Conservation (phyloP, 2,797 vertebrate genomes). For the Pempheris klunzingeri region DNA sequence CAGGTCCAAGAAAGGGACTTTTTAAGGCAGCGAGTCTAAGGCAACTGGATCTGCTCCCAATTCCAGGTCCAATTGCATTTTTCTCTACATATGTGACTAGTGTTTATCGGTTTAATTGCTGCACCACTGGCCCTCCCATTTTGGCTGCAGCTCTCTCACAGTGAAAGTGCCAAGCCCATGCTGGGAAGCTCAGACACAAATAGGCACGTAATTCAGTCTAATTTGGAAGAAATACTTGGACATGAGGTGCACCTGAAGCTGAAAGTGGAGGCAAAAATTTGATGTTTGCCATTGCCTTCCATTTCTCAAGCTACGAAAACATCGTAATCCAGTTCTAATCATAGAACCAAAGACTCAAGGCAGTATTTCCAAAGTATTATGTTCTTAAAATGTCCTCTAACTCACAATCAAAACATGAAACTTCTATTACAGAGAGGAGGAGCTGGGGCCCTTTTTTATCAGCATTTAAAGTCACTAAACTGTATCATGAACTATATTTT, state of each 20-base stretch:
- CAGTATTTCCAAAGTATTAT: neutral
- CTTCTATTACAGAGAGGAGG: no score
- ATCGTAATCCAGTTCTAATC: neutral
- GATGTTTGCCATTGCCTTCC: neutral
- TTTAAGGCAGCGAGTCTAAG: neutral
- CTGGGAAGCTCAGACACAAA: conserved; percentile 16
- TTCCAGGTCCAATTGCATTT: neutral
- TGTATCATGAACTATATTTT: no score
- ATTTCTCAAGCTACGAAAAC: neutral
- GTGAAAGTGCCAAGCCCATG: neutral
- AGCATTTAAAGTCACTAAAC: no score
- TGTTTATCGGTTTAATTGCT: conserved; percentile 12
- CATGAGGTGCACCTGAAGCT: neutral
- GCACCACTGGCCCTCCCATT: neutral
- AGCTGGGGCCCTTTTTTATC: no score
- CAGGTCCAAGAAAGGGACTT: neutral
- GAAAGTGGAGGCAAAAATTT: neutral
- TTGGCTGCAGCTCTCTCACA: neutral
- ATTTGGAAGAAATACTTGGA: neutral
- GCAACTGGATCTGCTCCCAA: neutral
- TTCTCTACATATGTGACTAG: neutral
- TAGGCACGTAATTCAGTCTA: neutral
- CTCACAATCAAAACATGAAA: neutral
- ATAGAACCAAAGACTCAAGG: neutral
- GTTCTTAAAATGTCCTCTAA: neutral